Base-by-base conservation (phyloP, 2,888 invertebrate genomes). In the Embidobia sp. region DNA sequence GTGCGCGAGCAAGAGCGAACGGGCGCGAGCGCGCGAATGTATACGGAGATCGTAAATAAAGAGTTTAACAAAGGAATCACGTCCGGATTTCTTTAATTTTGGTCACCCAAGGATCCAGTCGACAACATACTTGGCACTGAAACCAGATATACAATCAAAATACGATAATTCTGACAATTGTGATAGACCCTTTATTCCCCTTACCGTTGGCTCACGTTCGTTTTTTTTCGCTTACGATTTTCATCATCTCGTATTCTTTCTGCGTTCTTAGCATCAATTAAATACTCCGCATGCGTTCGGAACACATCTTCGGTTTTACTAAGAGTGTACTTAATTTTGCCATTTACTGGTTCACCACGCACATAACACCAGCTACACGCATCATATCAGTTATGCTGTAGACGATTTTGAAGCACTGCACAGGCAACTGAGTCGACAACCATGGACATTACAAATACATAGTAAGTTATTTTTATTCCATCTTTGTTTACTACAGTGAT, bases 331-430 rank as follows among this genome's bases (percentile, higher is more conserved):
- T 48, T 61, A 3, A 59, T 31, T n/a, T 3, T 22, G 4, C 37
- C 8, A 15, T 33, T 26, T 40, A 64, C 33, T 13, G 18, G 19
- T 27, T 16, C 10, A 13, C 74, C 64, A 6, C 13, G 1, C 10
- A 40, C 15, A 15, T 78, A 78, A 19, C 75, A 74, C 78, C 70
- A 78, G 10, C 64, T 64, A 13, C 78, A 78, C 2, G 44, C 69
- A n/a, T 10, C 31, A 48, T 78, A 51, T 0, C 59, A 74, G 44
- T 70, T 78, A 13, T 51, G 74, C 37, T 64, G 48, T 0, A 69
- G 31, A 26, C 74, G 40, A 35, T 78, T 74, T 16, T 78, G 74
- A 2, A 73, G 10, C 5, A 72, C 10, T 8, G 69, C 49, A 1
- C 74, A 63, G 5, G 48, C 46, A 26, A 22, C 22, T 8, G 48